Evolutionary conservation across 2,113 vertebrate genomes (phyloP).

Genomic region (Callorhinus ursinus): DNA sequence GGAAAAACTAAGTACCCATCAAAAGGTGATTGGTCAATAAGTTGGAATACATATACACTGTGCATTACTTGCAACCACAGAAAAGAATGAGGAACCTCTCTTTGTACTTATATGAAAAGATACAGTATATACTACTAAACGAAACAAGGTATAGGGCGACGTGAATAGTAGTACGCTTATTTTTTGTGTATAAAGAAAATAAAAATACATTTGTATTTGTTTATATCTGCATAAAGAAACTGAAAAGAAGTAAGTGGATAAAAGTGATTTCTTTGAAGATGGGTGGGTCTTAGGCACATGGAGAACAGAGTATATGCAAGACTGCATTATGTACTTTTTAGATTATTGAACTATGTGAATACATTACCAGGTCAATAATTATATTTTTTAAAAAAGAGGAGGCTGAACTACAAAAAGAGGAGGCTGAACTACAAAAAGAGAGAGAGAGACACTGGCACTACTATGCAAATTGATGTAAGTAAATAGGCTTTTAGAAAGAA

Average conservation of each 20-base stretch:
- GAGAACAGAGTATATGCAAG: not conserved
- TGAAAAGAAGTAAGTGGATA: not conserved
- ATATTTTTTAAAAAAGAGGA: conserved; percentile 6
- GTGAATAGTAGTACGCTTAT: not conserved
- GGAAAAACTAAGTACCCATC: not conserved
- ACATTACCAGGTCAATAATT: not conserved
- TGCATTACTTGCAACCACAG: not conserved
- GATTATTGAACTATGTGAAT: not conserved
- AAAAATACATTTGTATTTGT: conserved; percentile 5
- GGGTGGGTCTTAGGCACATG: not conserved
- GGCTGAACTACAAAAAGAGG: not conserved
- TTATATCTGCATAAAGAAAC: not conserved
- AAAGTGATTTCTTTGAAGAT: not conserved
- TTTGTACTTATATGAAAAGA: not conserved
- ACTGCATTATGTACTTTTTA: not conserved
- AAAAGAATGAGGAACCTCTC: conserved; percentile 24
- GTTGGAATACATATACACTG: not conserved
- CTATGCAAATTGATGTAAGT: conserved; percentile 15
- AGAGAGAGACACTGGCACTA: not conserved
- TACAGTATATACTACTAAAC: not conserved
- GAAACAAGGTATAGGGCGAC: conserved; percentile 4
- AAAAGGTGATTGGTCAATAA: not conserved
- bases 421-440: not conserved
- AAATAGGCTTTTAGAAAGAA: conserved; percentile 33
- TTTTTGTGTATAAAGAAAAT: not conserved